phyloP scores from a whole-genome alignment of 2,797 vertebrate species.

The Sebastes hubbsi region DNA sequence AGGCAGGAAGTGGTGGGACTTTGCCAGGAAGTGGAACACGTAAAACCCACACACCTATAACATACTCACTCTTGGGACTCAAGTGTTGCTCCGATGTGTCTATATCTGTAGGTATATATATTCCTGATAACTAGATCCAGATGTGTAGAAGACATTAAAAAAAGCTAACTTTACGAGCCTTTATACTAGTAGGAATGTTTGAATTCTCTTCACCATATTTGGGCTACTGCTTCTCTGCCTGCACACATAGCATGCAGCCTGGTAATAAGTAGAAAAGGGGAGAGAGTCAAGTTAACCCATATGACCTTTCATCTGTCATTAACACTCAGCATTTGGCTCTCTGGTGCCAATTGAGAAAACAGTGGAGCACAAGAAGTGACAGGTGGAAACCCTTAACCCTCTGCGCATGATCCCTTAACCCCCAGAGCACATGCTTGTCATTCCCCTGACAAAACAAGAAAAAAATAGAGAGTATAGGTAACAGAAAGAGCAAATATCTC shows the following conservation, averaged over 20 bases:
- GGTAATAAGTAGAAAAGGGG: background rate
- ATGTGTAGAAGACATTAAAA: slow-evolving; percentile 1
- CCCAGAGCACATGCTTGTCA: slow-evolving; percentile 48
- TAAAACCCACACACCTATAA: background rate
- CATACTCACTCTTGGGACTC: background rate
- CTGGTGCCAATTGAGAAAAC: slow-evolving; percentile 58
- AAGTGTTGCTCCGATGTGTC: background rate
- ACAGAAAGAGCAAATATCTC: background rate
- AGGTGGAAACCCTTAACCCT: slow-evolving; percentile 63
- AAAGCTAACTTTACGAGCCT: background rate
- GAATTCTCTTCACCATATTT: background rate
- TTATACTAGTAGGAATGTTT: background rate
- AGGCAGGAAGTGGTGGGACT: slow-evolving; percentile 16
- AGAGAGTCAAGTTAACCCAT: slow-evolving; percentile 20
- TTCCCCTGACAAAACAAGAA: slow-evolving; percentile 22
- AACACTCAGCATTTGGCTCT: slow-evolving; percentile 46
- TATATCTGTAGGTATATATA: background rate
- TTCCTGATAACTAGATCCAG: slow-evolving; percentile 4
- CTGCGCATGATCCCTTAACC: slow-evolving; percentile 14
- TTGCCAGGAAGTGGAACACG: background rate
- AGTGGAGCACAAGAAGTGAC: slow-evolving; percentile 49
- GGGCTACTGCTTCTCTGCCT: background rate
- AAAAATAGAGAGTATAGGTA: background rate
- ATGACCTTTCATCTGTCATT: slow-evolving; percentile 39
- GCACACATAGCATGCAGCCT: slow-evolving; percentile 12